These are phyloP conservation scores for Polietes domitor DNA, from an alignment of 2,888 invertebrate genomes.

Conservation along the genomic window DNA sequence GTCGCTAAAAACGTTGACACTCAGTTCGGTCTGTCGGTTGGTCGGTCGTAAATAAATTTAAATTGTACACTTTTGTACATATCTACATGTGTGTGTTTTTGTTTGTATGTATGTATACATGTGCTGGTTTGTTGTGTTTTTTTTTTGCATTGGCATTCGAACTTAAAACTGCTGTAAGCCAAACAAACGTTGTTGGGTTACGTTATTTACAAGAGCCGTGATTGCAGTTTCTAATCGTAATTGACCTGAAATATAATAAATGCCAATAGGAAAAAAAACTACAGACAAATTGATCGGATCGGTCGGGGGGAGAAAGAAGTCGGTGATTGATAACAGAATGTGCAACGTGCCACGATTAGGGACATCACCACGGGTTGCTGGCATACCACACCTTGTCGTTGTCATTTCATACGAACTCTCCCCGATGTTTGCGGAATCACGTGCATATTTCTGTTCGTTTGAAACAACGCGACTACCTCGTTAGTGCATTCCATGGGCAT, in stretches of 20 bases:
- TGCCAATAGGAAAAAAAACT: neutral
- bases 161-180: neutral
- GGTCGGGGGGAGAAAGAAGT: neutral
- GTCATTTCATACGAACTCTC: neutral
- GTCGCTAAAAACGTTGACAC: constrained; percentile 41
- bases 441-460: neutral
- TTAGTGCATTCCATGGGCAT: neutral
- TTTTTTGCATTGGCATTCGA: neutral
- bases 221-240: neutral
- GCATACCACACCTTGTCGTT: constrained; percentile 5
- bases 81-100: too few relatives aligned
- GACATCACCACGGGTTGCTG: neutral
- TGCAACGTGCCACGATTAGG: too few relatives aligned
- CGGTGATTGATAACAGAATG: neutral
- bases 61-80: neutral
- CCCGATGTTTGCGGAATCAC: constrained; percentile 4
- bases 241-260: neutral
- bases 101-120: too few relatives aligned
- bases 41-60: constrained; percentile 9
- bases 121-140: neutral
- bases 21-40: neutral
- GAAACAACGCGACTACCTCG: neutral
- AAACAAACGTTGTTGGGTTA: neutral
- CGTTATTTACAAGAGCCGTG: neutral
- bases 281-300: neutral